phyloP scores from a whole-genome alignment of 2,797 vertebrate species.

The Chelmon rostratus region DNA sequence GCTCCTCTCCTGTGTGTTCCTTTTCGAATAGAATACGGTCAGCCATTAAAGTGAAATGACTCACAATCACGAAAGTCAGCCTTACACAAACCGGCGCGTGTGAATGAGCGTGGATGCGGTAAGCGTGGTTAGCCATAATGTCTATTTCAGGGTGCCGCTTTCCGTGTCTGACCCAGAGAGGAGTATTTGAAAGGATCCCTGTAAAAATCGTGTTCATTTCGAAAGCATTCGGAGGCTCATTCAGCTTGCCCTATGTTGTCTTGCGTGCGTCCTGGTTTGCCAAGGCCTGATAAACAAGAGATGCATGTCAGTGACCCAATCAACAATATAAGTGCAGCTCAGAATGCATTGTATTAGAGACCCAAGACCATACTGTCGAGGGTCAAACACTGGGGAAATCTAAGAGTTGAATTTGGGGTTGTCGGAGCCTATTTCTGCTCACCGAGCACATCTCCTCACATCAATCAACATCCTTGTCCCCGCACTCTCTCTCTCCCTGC shows the following conservation, averaged over 20 bases:
- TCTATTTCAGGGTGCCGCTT: neutral
- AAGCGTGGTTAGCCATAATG: no score
- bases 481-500: constrained; percentile 11
- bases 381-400: constrained; percentile 46
- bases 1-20: neutral
- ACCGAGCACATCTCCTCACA: constrained; percentile 68
- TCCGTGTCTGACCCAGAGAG: neutral
- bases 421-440: constrained; percentile 59
- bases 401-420: constrained; percentile 49
- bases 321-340: neutral
- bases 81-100: neutral
- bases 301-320: neutral
- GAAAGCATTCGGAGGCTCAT: neutral
- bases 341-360: constrained; percentile 12
- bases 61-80: neutral
- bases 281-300: neutral
- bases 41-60: neutral
- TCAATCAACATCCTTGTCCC: constrained; percentile 48
- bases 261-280: neutral
- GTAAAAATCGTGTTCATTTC: neutral
- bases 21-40: no score
- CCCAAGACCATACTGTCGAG: neutral
- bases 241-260: neutral
- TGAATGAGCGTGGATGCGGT: neutral
- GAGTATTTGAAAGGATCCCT: neutral